Conservation (phyloP, 1,140 invertebrate genomes). For the Frieseomelitta varia region DNA sequence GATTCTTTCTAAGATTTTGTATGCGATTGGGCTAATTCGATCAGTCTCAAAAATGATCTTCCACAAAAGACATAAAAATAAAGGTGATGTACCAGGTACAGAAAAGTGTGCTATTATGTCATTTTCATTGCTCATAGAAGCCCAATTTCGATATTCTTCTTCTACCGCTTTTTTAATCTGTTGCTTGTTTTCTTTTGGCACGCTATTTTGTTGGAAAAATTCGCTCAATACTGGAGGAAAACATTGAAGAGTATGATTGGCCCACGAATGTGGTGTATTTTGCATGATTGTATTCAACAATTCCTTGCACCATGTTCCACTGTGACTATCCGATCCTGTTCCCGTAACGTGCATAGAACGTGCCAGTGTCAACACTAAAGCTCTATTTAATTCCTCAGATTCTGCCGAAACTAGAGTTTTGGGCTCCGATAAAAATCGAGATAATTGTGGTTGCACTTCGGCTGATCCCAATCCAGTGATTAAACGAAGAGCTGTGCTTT, state of each 20-base stretch:
- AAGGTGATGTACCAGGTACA: constrained; percentile 91
- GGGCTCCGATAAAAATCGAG: constrained; percentile 92
- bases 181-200: constrained; percentile 94
- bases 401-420: constrained; percentile 95
- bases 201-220: constrained; percentile 92
- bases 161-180: constrained; percentile 95
- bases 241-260: constrained; percentile 94
- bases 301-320: constrained; percentile 94
- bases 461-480: constrained; percentile 95
- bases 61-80: constrained; percentile 96
- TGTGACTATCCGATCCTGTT: constrained; percentile 84
- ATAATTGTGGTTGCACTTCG: constrained; percentile 95
- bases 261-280: constrained; percentile 97
- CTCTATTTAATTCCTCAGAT: constrained; percentile 96
- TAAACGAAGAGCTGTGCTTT: constrained; percentile 94
- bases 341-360: constrained; percentile 95
- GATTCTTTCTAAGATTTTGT: constrained; percentile 96
- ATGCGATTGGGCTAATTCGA: constrained; percentile 94
- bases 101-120: constrained; percentile 98
- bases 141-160: constrained; percentile 97
- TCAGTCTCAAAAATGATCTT: constrained; percentile 98
- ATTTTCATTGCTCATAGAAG: constrained; percentile 97
- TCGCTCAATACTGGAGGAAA: constrained; percentile 95
- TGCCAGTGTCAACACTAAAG: constrained; percentile 95
- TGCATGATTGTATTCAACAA: constrained; percentile 95